phyloP scores from a whole-genome alignment of 2,113 vertebrate genomes.

The Megatriorchis doriae region DNA sequence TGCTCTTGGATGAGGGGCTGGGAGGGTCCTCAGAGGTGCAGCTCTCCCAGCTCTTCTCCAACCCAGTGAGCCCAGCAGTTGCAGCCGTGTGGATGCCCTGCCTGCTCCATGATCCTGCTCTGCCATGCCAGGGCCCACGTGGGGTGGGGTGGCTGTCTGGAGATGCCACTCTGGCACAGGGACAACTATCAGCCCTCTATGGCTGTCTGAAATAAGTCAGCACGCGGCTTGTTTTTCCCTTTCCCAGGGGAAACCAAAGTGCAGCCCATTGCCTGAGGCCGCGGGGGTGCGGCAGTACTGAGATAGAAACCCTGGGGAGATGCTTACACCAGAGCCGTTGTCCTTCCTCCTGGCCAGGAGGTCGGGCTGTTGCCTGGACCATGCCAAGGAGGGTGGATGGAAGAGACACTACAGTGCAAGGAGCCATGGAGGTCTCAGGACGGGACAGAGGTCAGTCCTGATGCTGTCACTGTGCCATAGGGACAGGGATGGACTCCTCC shows the following conservation, averaged over 20 bases:
- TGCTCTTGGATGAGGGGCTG: not conserved
- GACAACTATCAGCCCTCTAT: not conserved
- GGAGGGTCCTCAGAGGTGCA: not conserved
- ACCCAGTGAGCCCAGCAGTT: not conserved
- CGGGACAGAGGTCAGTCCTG: not conserved
- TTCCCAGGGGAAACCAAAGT: not conserved
- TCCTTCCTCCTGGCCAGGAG: not conserved
- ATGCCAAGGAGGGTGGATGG: not conserved
- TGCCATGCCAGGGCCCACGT: not conserved
- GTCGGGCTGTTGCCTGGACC: rapidly evolving
- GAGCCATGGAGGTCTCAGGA: not conserved
- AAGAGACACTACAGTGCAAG: not conserved
- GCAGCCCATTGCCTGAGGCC: not conserved
- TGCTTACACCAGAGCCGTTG: not conserved
- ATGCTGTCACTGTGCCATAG: not conserved
- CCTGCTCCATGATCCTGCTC: not conserved
- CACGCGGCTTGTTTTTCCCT: not conserved
- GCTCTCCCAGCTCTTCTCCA: not conserved
- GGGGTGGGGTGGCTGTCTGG: not conserved
- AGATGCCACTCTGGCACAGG: not conserved
- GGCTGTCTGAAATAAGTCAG: not conserved
- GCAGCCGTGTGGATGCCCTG: not conserved
- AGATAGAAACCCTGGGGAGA: not conserved
- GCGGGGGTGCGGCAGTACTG: rapidly evolving
- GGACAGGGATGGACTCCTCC: not conserved